phyloP scores from a whole-genome alignment of 2,113 vertebrate genomes.

The Mobula birostris region DNA sequence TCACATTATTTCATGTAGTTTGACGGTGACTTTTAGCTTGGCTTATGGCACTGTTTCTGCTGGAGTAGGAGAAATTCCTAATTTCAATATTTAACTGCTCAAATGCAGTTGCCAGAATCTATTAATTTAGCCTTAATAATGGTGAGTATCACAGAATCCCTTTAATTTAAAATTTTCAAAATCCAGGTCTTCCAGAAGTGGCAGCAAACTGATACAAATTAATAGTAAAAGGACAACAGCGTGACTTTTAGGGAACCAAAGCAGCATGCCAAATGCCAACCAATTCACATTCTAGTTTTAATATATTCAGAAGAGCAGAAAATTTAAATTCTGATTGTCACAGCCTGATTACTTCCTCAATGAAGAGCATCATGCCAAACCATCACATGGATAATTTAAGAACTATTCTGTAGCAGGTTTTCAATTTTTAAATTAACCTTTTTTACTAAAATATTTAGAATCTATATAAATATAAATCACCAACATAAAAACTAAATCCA shows the following conservation, averaged over 20 bases:
- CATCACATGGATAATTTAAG: neutral
- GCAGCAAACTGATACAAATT: neutral
- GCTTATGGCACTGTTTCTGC: neutral
- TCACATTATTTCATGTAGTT: neutral
- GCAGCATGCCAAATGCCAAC: neutral
- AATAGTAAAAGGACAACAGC: too few species aligned
- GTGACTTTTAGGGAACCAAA: neutral
- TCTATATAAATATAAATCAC: neutral
- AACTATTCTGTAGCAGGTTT: neutral
- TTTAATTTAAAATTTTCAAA: neutral
- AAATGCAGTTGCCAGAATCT: neutral
- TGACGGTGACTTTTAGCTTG: neutral
- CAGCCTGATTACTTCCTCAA: neutral
- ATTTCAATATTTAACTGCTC: neutral
- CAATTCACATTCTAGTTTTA: neutral
- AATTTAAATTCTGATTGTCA: constrained; percentile 22
- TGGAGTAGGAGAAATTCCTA: neutral
- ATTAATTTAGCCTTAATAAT: neutral
- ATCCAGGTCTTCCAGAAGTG: neutral
- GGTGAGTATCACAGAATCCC: neutral
- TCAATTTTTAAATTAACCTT: constrained; percentile 8
- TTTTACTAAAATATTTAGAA: constrained; percentile 1
- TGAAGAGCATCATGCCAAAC: neutral
- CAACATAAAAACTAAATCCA: neutral
- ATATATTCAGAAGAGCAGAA: constrained; percentile 5